Conservation (phyloP, 2,797 vertebrate genomes). For the Acipenser ruthenus region DNA sequence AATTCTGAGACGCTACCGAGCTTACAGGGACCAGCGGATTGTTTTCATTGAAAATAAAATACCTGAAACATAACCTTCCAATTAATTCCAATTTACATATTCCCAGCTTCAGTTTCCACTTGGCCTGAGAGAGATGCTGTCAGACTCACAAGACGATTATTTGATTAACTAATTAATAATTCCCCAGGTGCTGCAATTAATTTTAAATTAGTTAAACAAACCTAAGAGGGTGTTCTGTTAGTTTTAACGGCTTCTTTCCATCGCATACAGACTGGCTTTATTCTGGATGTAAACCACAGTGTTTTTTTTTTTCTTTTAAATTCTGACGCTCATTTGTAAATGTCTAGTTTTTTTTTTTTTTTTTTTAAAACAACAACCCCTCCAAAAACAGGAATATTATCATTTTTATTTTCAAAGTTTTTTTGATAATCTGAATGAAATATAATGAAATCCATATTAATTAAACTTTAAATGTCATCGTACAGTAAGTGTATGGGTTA, state of each 20-base stretch:
- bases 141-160: conserved; percentile 55
- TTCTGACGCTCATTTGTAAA: neutral
- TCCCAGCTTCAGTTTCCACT: conserved; percentile 56
- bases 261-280: conserved; percentile 5
- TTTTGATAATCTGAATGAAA: too few species aligned
- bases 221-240: conserved; percentile 21
- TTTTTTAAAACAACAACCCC: too few species aligned
- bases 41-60: conserved; percentile 81
- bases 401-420: too few species aligned
- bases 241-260: conserved; percentile 2
- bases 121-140: conserved; percentile 48
- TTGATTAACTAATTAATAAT: conserved; percentile 76
- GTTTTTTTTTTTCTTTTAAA: neutral
- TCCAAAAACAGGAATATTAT: too few species aligned
- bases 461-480: too few species aligned
- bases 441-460: too few species aligned
- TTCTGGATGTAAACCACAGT: neutral
- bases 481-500: too few species aligned
- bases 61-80: conserved; percentile 61
- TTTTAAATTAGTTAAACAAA: conserved; percentile 56
- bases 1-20: conserved; percentile 54
- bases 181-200: conserved; percentile 49
- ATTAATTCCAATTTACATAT: conserved; percentile 85
- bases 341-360: too few species aligned
- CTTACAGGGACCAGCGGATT: conserved; percentile 54